Conservation (phyloP, 2,113 vertebrate species). For the Lamprotornis superbus region DNA sequence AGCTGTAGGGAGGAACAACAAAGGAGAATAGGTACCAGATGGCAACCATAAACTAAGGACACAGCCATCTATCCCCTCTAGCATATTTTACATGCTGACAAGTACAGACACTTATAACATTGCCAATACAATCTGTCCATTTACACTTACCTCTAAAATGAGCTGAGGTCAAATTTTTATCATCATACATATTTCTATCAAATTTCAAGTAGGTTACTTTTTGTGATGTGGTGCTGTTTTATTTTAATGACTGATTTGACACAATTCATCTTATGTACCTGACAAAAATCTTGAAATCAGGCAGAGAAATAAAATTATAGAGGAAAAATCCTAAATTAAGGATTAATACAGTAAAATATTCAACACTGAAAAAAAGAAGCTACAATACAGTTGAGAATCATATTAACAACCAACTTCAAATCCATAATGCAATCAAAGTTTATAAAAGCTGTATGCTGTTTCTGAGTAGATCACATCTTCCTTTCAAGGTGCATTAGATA, state of each 20-base stretch:
- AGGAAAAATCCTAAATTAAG: constrained; percentile 43
- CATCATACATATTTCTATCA: not conserved
- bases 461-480: constrained; percentile 16
- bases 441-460: not conserved
- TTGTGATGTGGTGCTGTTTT: not conserved
- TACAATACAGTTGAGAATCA: not conserved
- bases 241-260: not conserved
- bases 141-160: not conserved
- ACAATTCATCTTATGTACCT: not conserved
- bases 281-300: constrained; percentile 34
- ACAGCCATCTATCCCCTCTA: not conserved
- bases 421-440: not conserved
- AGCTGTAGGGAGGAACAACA: not conserved
- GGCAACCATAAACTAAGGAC: not conserved
- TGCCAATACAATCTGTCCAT: not conserved
- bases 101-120: not conserved
- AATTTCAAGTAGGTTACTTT: not conserved
- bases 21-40: constrained; percentile 15
- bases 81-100: not conserved
- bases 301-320: not conserved
- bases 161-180: not conserved
- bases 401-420: constrained; percentile 21
- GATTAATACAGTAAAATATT: constrained; percentile 15
- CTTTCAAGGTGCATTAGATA: not conserved
- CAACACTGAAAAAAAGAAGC: constrained; percentile 13